Percentiles rank a stretch among this genome's conserved stretches.
phyloP scores from a whole-genome alignment of 2,888 invertebrate species.

The Linnaemya tessellans region DNA sequence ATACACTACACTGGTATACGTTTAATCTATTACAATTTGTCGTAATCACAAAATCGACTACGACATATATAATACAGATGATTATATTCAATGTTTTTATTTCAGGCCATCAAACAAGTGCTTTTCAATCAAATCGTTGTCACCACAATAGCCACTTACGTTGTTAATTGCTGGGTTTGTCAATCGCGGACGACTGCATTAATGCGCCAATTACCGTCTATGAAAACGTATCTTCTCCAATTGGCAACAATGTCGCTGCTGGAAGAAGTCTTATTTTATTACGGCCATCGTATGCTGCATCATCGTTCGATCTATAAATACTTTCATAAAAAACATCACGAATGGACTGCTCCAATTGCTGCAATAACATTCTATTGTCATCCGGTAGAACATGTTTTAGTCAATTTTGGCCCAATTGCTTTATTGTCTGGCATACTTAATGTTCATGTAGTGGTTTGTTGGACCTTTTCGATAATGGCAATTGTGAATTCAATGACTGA shows the following conservation, averaged over 20 bases:
- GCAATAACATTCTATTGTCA: conserved; percentile 91
- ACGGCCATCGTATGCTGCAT: conserved; percentile 91
- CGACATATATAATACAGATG: no score
- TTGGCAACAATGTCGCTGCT: conserved; percentile 87
- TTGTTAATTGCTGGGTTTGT: conserved; percentile 73
- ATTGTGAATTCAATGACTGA: conserved; percentile 90
- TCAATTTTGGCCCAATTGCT: conserved; percentile 89
- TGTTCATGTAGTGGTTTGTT: conserved; percentile 88
- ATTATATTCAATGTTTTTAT: conserved; percentile 8
- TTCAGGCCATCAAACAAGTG: conserved; percentile 86
- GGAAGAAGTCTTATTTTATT: conserved; percentile 92
- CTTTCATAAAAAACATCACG: conserved; percentile 93
- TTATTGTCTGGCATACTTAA: conserved; percentile 88
- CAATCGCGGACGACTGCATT: conserved; percentile 78
- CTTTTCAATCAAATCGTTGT: conserved; percentile 89
- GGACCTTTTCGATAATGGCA: conserved; percentile 90
- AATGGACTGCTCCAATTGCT: conserved; percentile 93
- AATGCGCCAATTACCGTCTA: conserved; percentile 88
- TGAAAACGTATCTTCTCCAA: conserved; percentile 88
- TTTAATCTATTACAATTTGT: no score
- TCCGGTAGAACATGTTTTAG: conserved; percentile 89
- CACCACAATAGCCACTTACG: conserved; percentile 84
- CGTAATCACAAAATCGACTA: no score
- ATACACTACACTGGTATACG: no score
- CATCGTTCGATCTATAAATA: conserved; percentile 89